A percentile compares a stretch with the other conserved stretches of the same genome.
Evolutionary conservation across 2,888 invertebrate species (phyloP).

Genomic region (Plagiodera versicolora): DNA sequence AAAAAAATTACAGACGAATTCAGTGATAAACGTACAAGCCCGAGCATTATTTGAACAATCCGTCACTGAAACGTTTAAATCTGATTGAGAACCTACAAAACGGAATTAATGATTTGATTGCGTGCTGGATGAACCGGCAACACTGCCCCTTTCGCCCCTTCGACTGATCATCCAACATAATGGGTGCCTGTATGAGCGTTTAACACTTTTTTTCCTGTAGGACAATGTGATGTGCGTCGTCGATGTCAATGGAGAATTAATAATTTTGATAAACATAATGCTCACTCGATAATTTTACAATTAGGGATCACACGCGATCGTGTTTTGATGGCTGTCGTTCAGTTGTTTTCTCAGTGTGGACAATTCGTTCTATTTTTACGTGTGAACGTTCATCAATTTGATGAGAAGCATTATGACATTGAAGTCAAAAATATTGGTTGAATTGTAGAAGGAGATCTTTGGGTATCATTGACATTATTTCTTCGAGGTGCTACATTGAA

Average conservation of each 20-base stretch:
- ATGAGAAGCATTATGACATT: too few relatives aligned
- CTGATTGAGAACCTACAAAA: slow-evolving; percentile 38
- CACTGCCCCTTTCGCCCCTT: neutral
- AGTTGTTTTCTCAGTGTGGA: neutral
- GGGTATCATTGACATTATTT: too few relatives aligned
- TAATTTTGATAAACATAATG: slow-evolving; percentile 15
- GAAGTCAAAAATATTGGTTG: too few relatives aligned
- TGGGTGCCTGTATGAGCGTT: slow-evolving; percentile 17
- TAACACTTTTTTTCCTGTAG: slow-evolving; percentile 24
- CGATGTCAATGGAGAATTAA: slow-evolving; percentile 8
- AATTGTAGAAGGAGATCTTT: too few relatives aligned
- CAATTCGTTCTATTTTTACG: too few relatives aligned
- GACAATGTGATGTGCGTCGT: slow-evolving; percentile 5
- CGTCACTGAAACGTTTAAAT: slow-evolving; percentile 30
- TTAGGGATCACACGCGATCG: slow-evolving; percentile 11
- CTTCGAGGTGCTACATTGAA: too few relatives aligned
- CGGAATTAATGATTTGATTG: slow-evolving; percentile 43
- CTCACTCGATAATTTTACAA: slow-evolving; percentile 12
- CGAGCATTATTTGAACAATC: slow-evolving; percentile 13
- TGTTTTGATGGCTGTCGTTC: neutral
- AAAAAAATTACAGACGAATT: neutral
- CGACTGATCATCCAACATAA: slow-evolving; percentile 15
- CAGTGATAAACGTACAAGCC: neutral
- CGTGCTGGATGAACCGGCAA: slow-evolving; percentile 30
- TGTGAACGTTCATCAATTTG: too few relatives aligned